Percentiles rank a stretch among this genome's conserved stretches.
Conservation (phyloP, 2,888 invertebrate species). For the Oxyscelio sp. region DNA sequence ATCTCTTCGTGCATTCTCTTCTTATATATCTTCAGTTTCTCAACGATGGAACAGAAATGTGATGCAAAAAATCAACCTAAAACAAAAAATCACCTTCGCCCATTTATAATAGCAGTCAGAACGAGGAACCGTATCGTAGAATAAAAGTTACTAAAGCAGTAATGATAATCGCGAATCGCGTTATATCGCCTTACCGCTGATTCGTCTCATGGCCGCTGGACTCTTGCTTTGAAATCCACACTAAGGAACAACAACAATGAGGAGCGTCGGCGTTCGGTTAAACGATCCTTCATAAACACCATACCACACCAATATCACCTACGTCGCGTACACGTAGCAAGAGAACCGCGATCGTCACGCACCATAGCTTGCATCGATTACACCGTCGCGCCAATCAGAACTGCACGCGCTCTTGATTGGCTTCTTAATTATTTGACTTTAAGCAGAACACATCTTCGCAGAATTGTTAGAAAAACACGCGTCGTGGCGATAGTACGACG, state of each 20-base stretch:
- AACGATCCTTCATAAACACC: constrained; percentile 62
- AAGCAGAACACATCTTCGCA: constrained; percentile 27
- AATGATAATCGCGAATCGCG: constrained; percentile 14
- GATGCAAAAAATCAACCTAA: too few relatives aligned
- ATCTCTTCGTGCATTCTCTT: too few relatives aligned
- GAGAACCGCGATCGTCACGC: constrained; percentile 46
- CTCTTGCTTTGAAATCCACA: constrained; percentile 58
- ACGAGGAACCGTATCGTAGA: too few relatives aligned
- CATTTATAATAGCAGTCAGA: too few relatives aligned
- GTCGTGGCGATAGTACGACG: not conserved
- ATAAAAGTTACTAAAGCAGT: too few relatives aligned
- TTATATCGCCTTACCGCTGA: constrained; percentile 66
- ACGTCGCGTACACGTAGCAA: constrained; percentile 53
- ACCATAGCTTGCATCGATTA: constrained; percentile 37
- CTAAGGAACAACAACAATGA: constrained; percentile 34
- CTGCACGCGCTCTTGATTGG: constrained; percentile 4
- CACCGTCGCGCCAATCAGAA: constrained; percentile 3
- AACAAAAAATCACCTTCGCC: too few relatives aligned
- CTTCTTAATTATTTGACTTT: too few relatives aligned
- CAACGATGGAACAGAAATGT: too few relatives aligned
- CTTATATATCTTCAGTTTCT: too few relatives aligned
- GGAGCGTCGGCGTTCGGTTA: constrained; percentile 52
- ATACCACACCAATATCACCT: constrained; percentile 74
- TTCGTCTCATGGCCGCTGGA: constrained; percentile 70
- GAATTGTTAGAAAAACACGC: not conserved